A percentile compares a stretch with the other conserved stretches of the same genome.
Evolutionary conservation across 2,888 invertebrate genomes (phyloP).

Genomic region (Nomada fabriciana): DNA sequence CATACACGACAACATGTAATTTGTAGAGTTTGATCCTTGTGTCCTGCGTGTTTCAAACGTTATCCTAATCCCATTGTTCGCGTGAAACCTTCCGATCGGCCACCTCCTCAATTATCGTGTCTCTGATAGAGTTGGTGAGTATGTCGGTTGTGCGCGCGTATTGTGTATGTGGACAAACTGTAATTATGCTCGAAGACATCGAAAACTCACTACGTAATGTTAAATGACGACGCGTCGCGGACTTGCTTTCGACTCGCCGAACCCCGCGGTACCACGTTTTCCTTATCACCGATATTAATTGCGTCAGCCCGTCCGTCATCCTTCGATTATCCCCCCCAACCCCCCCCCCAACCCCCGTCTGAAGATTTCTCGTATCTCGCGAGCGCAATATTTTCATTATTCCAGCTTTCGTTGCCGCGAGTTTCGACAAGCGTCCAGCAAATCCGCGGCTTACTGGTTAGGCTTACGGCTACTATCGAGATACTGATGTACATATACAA

Average conservation of each 20-base stretch:
- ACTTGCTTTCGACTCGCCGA: constrained; percentile 65
- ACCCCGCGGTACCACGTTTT: not conserved
- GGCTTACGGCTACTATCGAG: constrained; percentile 82
- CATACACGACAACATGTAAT: constrained; percentile 83
- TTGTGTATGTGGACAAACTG: constrained; percentile 81
- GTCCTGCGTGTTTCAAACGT: constrained; percentile 46
- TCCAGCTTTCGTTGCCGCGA: not conserved
- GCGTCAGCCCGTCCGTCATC: not conserved
- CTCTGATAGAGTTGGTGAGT: constrained; percentile 77
- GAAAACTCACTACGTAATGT: constrained; percentile 83
- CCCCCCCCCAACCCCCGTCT: not conserved
- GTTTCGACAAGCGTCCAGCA: constrained; percentile 53
- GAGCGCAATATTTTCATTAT: not conserved
- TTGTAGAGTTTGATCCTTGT: constrained; percentile 74
- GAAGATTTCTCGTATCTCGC: not conserved
- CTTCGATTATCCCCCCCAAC: not conserved
- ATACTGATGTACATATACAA: constrained; percentile 83
- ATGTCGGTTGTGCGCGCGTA: constrained; percentile 82
- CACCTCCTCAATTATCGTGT: constrained; percentile 63
- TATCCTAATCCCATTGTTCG: constrained; percentile 16
- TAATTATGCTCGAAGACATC: constrained; percentile 84
- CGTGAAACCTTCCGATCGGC: constrained; percentile 8
- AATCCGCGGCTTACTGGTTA: constrained; percentile 80
- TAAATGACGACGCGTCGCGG: constrained; percentile 80
- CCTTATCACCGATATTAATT: constrained; percentile 10